Base-by-base conservation (phyloP, 2,113 vertebrate genomes). In the Phyllostomus hastatus region DNA sequence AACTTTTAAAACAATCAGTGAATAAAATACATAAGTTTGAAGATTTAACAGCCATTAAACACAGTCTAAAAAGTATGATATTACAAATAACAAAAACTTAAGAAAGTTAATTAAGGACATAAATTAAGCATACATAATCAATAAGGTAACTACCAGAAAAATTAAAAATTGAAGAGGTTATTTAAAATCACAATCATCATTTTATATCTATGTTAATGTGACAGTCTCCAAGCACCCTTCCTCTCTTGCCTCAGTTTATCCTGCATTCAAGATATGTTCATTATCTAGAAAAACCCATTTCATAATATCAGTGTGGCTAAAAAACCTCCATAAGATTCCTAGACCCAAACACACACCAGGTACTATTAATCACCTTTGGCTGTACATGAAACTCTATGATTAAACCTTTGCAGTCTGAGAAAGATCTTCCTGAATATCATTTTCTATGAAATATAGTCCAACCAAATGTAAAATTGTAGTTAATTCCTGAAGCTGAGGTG, bases 121-220 rank as follows among this genome's bases (percentile, higher is more conserved):
- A 91, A 48, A 75, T n/a, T 57, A 76, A 52, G 87, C 88, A 82
- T n/a, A 52, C 7, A 70, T 59, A 93, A 66, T 35, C 20, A 73
- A 5, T 82, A 90, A 96, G 31, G 7, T 82, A 61, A 89, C 17
- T 64, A 66, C 52, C 26, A 95, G 78, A 93, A 88, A 57, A 95
- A 26, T 15, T 70, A 41, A 75, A 67, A 72, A 54, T 5, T 69
- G 4, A 87, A 72, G 38, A 83, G 31, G 35, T 91, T 43, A 86
- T 66, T 19, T 70, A 64, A 88, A 80, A 94, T 85, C n/a, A 93
- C 10, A 48, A 69, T 57, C 17, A 91, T 50, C 7, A 76, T 57
- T 57, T 87, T 69, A 75, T 64, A 89, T 80, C 1, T 73, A 59
- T 38, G 33, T 82, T 64, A 91, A 85, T 38, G 69, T 26, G 66